These are phyloP conservation scores for Cheilosia impressa DNA, from an alignment of 2,888 invertebrate species.

Conservation along the genomic window DNA sequence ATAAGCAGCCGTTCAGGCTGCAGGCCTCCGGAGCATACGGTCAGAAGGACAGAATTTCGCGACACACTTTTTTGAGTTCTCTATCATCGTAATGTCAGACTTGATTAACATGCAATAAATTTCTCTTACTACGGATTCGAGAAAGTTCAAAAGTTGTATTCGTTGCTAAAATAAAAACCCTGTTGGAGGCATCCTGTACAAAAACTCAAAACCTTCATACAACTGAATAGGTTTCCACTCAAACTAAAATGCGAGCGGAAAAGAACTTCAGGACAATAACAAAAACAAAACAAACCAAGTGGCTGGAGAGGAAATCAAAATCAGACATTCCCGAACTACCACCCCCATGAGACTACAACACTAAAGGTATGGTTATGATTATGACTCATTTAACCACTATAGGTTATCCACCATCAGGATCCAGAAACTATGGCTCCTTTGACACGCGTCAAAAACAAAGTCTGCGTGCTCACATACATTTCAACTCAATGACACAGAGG, in stretches of 20 bases:
- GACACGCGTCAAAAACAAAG: slow-evolving; percentile 55
- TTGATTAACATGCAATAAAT: too few relatives aligned
- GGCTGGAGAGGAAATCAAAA: neutral
- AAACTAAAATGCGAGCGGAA: neutral
- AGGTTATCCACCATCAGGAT: slow-evolving; percentile 28
- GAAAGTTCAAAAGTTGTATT: too few relatives aligned
- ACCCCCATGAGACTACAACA: neutral
- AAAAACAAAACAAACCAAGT: neutral
- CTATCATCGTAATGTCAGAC: too few relatives aligned
- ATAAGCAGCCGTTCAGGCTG: too few relatives aligned
- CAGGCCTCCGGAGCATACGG: too few relatives aligned
- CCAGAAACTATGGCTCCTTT: slow-evolving; percentile 45
- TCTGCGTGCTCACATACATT: slow-evolving; percentile 22
- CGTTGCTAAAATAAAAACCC: too few relatives aligned
- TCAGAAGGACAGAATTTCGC: too few relatives aligned
- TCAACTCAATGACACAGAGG: neutral
- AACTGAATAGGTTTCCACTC: neutral
- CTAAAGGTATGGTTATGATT: slow-evolving; percentile 48
- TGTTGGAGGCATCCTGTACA: too few relatives aligned
- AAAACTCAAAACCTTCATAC: neutral
- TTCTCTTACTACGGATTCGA: too few relatives aligned
- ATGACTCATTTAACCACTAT: slow-evolving; percentile 55
- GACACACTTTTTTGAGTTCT: too few relatives aligned
- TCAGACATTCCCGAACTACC: slow-evolving; percentile 16
- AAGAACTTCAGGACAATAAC: neutral